Base-by-base conservation (phyloP, 1,140 invertebrate species). In the Stratiolaelaps scimitus region DNA sequence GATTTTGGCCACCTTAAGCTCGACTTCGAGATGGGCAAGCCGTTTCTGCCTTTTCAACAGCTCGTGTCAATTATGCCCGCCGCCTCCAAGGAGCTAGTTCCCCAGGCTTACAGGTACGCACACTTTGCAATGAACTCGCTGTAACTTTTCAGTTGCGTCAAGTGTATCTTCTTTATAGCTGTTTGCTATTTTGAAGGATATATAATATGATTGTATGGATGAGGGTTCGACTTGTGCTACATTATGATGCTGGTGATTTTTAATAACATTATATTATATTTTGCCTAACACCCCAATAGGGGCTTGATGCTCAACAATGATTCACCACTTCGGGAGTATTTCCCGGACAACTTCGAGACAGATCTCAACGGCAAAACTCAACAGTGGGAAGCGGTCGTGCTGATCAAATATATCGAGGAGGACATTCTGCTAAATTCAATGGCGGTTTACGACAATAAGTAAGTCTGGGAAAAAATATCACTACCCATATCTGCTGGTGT, bases 321-420 rank as follows among this genome's bases (percentile, higher is more conserved):
- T 64, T 96, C 91, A 20, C 85, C 88, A 0, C 84, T 98, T 64
- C 83, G 85, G 19, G 80, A 90, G 68, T 98, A 87, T 75, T 98
- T 94, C 78, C 94, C 94, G 0, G 72, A 80, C 20, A 80, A 93
- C 23, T 97, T 98, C 75, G 80, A 88, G 71, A 92, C 85, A 0
- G 88, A 91, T 78, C 72, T 81, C 15, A 83, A 98, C 79, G 92
- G 92, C 0, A 98, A 98, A 73, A 82, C 82, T 71, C 87, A 95
- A 71, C 90, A 95, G 67, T 98, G 93, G 93, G 94, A 98, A 76
- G 93, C 93, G 26, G 86, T 98, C 0, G 91, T 97, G 7, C 78
- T 97, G 0, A 92, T 98, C 72, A 93, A 93, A 0, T 96, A 98
- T 71, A 97, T 98, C 71, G 85, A 95, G 69, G 91, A 96, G 80